Percentiles rank a stretch among this genome's conserved stretches.
These are phyloP conservation scores for Ondatra zibethicus DNA, from an alignment of 2,113 vertebrate genomes.

Conservation along the genomic window DNA sequence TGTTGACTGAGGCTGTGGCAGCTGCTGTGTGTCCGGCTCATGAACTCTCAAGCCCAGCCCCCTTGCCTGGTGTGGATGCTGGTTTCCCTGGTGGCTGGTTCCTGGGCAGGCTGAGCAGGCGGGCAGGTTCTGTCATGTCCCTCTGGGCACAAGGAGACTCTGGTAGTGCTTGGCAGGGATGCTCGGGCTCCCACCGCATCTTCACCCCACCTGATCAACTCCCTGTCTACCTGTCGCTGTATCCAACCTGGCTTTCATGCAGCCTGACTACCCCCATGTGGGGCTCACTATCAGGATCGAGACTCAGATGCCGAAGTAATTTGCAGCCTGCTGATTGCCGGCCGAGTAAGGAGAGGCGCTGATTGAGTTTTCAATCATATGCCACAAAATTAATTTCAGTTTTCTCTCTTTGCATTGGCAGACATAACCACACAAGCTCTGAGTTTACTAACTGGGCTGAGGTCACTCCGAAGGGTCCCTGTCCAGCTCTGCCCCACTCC, in stretches of 20 bases:
- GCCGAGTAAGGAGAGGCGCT: not conserved
- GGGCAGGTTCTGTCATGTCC: slow-evolving; percentile 86
- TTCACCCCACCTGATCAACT: not conserved
- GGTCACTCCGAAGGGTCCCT: not conserved
- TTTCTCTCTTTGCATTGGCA: not conserved
- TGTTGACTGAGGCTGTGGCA: slow-evolving; percentile 77
- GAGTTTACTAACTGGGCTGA: not conserved
- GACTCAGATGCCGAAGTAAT: not conserved
- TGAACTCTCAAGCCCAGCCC: slow-evolving; percentile 90
- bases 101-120: slow-evolving; percentile 85
- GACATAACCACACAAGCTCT: not conserved
- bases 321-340: not conserved
- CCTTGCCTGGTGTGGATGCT: not conserved
- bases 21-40: slow-evolving; percentile 70
- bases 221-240: no score
- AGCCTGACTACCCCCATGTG: not conserved
- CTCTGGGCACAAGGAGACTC: slow-evolving; percentile 78
- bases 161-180: no score
- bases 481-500: not conserved
- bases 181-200: not conserved
- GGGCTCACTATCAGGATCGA: not conserved
- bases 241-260: not conserved
- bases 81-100: slow-evolving; percentile 81
- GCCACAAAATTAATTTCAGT: not conserved
- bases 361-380: not conserved